phyloP scores from a whole-genome alignment of 2,113 vertebrate genomes.

The Kryptolebias marmoratus region DNA sequence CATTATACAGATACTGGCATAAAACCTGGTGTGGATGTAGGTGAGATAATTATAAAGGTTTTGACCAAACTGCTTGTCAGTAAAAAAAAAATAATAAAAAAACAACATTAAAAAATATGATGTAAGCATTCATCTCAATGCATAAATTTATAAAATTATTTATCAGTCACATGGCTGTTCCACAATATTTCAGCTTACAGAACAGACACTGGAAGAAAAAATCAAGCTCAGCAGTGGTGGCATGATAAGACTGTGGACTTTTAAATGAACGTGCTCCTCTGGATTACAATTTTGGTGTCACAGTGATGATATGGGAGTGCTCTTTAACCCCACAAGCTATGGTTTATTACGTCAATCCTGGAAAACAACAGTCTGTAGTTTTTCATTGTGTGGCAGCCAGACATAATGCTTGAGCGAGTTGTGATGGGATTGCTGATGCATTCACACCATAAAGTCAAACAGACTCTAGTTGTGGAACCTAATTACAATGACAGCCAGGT shows the following conservation, averaged over 20 bases:
- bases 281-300: conserved; percentile 46
- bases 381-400: conserved; percentile 38
- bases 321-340: conserved; percentile 59
- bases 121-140: no score
- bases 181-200: neutral
- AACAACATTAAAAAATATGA: no score
- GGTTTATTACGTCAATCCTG: conserved; percentile 45
- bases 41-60: no score
- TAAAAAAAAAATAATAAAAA: no score
- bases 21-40: no score
- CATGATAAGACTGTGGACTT: neutral
- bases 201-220: neutral
- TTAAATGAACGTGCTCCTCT: conserved; percentile 22
- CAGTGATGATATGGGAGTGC: conserved; percentile 42
- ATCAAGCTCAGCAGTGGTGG: neutral
- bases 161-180: neutral
- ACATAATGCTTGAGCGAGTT: conserved; percentile 49
- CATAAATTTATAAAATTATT: neutral
- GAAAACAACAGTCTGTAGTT: conserved; percentile 41
- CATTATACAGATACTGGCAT: no score
- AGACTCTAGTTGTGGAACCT: conserved; percentile 20
- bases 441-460: conserved; percentile 45
- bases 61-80: no score
- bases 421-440: conserved; percentile 55
- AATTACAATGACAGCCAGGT: conserved; percentile 36